These are phyloP conservation scores for Vicugna pacos DNA, from an alignment of 2,113 vertebrate species.

Conservation along the genomic window DNA sequence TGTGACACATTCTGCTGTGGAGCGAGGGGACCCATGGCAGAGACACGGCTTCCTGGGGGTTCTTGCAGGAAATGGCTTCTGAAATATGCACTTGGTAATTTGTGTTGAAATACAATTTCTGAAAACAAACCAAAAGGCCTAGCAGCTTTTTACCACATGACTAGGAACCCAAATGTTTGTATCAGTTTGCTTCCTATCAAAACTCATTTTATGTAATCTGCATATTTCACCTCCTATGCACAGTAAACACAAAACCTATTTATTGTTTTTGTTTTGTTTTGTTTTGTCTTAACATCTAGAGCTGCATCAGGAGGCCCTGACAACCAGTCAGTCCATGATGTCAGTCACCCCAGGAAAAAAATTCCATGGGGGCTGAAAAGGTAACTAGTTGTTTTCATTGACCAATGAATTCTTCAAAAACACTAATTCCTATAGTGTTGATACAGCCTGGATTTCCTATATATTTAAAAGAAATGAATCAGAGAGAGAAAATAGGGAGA, in stretches of 20 bases:
- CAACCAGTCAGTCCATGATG: background rate
- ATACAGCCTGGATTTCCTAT: background rate
- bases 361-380: background rate
- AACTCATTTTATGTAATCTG: background rate
- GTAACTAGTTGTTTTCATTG: slow-evolving; percentile 25
- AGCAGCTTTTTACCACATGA: background rate
- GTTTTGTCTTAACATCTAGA: background rate
- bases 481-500: background rate
- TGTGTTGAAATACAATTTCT: slow-evolving; percentile 54
- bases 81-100: slow-evolving; percentile 67
- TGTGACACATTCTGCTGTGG: slow-evolving; percentile 71
- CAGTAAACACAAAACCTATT: background rate
- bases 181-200: background rate
- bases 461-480: slow-evolving; percentile 10
- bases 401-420: background rate
- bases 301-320: background rate
- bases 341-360: background rate
- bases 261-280: background rate
- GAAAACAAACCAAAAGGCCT: slow-evolving; percentile 49
- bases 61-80: slow-evolving; percentile 80
- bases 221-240: background rate
- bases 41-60: slow-evolving; percentile 78
- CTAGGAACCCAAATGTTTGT: background rate
- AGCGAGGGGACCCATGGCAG: slow-evolving; percentile 81
- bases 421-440: background rate